These are phyloP conservation scores for Lepidochrysops patricia DNA, from an alignment of 2,888 invertebrate species.

Conservation along the genomic window DNA sequence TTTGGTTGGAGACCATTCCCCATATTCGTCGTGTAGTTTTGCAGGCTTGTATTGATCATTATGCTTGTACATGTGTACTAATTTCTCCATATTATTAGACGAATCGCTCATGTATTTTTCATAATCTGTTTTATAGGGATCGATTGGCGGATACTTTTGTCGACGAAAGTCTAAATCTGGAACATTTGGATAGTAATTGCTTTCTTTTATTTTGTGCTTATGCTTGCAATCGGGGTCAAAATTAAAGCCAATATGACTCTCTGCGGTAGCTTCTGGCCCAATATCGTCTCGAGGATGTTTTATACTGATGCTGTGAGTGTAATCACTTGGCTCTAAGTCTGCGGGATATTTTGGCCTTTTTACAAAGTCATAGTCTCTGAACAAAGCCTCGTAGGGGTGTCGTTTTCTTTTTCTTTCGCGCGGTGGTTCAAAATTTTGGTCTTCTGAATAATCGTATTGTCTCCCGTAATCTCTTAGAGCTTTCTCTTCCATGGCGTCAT, in stretches of 20 bases:
- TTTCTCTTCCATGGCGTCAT: constrained; percentile 41
- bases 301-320: constrained; percentile 53
- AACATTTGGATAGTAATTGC: constrained; percentile 38
- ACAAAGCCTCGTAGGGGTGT: constrained; percentile 40
- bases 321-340: constrained; percentile 56
- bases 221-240: constrained; percentile 58
- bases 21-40: constrained; percentile 42
- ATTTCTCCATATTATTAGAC: constrained; percentile 47
- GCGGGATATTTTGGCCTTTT: constrained; percentile 46
- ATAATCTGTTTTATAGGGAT: constrained; percentile 41
- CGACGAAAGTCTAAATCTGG: constrained; percentile 44
- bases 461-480: constrained; percentile 52
- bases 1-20: constrained; percentile 33
- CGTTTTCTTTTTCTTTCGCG: constrained; percentile 40
- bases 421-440: constrained; percentile 39
- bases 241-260: constrained; percentile 51
- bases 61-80: constrained; percentile 37
- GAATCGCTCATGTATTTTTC: constrained; percentile 47
- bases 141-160: constrained; percentile 41
- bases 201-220: constrained; percentile 47
- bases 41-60: constrained; percentile 35
- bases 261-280: constrained; percentile 37
- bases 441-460: constrained; percentile 51
- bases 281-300: constrained; percentile 52
- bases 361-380: constrained; percentile 40